A percentile compares a stretch with the other conserved stretches of the same genome.
These are phyloP conservation scores for Oenanthe melanoleuca DNA, from an alignment of 2,113 vertebrate species.

Conservation along the genomic window DNA sequence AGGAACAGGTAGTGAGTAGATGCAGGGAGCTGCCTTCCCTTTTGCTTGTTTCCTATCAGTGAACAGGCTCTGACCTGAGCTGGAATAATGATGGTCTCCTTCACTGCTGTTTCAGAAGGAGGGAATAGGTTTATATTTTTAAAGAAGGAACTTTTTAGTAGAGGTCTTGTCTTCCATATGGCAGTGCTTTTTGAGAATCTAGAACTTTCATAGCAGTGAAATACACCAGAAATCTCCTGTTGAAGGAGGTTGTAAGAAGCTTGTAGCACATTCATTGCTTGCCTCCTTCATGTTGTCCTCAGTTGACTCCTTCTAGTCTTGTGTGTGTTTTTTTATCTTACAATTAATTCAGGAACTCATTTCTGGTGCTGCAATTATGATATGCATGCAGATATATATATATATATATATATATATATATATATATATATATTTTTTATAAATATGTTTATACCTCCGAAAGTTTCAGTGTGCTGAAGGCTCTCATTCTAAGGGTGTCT, in stretches of 20 bases:
- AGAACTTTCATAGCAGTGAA: background rate
- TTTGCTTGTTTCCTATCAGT: background rate
- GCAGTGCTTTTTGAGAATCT: background rate
- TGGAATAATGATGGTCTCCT: background rate
- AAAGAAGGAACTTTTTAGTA: background rate
- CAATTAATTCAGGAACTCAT: background rate
- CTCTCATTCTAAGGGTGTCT: background rate
- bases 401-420: background rate
- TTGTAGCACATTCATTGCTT: fast-evolving
- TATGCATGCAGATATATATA: background rate
- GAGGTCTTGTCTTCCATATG: background rate
- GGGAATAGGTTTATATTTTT: background rate
- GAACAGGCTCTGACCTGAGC: background rate
- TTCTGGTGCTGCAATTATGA: background rate
- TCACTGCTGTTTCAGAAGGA: background rate
- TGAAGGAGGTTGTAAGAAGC: background rate
- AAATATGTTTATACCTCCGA: background rate
- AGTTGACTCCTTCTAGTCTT: background rate
- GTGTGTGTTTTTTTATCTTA: background rate
- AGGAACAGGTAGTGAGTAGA: background rate
- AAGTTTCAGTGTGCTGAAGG: background rate
- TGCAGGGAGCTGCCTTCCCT: background rate
- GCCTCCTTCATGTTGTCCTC: background rate
- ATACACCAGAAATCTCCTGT: background rate
- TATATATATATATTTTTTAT: background rate